Evolutionary conservation across 2,113 vertebrate species (phyloP).

Genomic region (Corythornis cristatus): DNA sequence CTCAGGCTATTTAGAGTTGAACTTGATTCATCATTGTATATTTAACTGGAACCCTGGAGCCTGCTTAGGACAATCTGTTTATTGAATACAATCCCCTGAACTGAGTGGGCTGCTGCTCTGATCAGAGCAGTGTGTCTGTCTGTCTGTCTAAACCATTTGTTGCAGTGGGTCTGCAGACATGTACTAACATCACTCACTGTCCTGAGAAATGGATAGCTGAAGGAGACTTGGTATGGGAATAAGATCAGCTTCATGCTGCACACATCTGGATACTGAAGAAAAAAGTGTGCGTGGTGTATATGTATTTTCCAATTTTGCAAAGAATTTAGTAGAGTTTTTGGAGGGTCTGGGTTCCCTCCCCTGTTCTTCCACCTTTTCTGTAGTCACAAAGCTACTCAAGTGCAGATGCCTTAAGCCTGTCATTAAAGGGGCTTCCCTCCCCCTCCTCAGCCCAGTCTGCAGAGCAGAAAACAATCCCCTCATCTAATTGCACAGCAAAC

Average conservation of each 20-base stretch:
- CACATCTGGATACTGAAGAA: neutral
- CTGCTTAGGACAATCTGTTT: neutral
- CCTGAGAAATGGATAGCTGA: neutral
- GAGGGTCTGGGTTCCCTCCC: neutral
- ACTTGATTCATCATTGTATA: neutral
- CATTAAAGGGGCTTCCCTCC: neutral
- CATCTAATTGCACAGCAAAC: neutral
- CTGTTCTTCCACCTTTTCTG: accelerated
- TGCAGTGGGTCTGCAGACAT: neutral
- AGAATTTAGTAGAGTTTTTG: neutral
- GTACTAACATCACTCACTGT: neutral
- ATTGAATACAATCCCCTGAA: neutral
- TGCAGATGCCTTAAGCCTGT: neutral
- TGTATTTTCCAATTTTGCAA: neutral
- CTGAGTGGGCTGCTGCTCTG: neutral
- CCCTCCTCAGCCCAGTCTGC: neutral
- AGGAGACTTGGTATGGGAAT: neutral
- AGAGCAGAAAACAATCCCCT: neutral
- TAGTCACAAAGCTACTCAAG: neutral
- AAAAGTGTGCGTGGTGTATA: accelerated
- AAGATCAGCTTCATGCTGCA: neutral
- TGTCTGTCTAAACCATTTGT: neutral
- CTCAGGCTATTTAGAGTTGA: neutral
- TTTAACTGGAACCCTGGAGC: neutral
- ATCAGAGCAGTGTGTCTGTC: neutral